Evolutionary conservation across 23 tunicate species (phyloP), one percentile per base, ranked within the genome.

Genomic region (Phallusia fumigata): DNA sequence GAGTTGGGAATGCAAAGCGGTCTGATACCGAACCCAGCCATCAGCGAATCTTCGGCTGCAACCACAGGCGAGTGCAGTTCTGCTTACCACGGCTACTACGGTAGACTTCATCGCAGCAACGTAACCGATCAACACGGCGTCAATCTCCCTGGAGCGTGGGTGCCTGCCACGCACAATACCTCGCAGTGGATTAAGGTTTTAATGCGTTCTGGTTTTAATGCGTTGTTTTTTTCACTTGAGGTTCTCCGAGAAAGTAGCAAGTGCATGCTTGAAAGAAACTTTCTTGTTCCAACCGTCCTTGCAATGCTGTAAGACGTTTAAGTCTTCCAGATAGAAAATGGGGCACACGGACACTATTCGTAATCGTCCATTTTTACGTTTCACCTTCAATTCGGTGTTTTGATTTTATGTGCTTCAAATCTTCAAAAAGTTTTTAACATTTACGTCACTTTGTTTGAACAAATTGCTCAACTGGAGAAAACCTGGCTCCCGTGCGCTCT

Each of bases 101-200:
- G 77, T 0, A 65, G 78, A 36, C 78, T 82, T 21, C 53, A 82
- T 31, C 50, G 35, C 35, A 36, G 64, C 64, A 50, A 52, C 26
- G 8, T 19, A 0, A 80, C 58, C 44, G 36, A 30, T 26, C 31
- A n/a, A 12, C 24, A 52, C 0, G 83, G 83, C 64, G 24, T n/a
- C 13, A 35, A 65, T 18, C n/a, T 72, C 0, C 85, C 73, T 10
- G 85, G 85, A 0, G 85, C 78, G 15, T 82, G 85, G 85, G 85
- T 82, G 52, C 78, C 85, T 15, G 58, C 53, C 6, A 15, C 31
- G 19, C 53, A 72, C 32, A 77, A 82, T 74, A 21, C 35, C 12
- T 33, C 65, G 31, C 85, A 82, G 35, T 82, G 85, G 85, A 69
- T 82, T 6, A 75, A 82, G 85, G 85, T 82, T 30, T 30, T 8